phyloP scores from a whole-genome alignment of 2,113 vertebrate species.

The Campylomormyrus tamandua region DNA sequence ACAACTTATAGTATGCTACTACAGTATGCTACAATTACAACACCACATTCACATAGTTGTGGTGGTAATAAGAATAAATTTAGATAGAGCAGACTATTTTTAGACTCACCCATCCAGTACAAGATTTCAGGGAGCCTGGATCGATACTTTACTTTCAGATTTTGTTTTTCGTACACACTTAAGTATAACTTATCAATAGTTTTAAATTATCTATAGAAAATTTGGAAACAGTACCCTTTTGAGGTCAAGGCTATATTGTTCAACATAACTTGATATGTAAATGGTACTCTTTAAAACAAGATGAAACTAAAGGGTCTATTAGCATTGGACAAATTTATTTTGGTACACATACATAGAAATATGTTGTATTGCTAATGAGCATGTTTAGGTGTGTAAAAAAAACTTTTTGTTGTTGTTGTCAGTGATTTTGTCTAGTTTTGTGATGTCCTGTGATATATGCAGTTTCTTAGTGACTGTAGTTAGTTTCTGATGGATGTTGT shows the following conservation, averaged over 20 bases:
- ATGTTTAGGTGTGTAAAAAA: not conserved
- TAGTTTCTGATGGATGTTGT: not conserved
- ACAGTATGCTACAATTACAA: not conserved
- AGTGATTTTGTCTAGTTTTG: not conserved
- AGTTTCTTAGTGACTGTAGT: not conserved
- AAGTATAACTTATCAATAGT: not conserved
- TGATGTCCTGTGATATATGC: not conserved
- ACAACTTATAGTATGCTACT: not conserved
- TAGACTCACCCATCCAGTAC: too few species aligned
- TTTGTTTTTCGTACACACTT: too few species aligned
- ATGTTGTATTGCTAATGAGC: conserved; percentile 26
- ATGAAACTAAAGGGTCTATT: not conserved
- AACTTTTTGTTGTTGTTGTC: not conserved
- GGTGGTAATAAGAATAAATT: too few species aligned
- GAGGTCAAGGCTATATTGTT: not conserved
- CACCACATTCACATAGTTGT: not conserved
- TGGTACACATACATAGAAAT: not conserved
- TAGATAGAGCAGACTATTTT: too few species aligned
- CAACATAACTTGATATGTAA: not conserved
- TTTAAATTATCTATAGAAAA: not conserved
- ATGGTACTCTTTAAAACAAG: not conserved
- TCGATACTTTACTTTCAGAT: too few species aligned
- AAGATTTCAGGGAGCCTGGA: too few species aligned
- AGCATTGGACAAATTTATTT: not conserved
- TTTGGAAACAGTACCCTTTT: not conserved